Percentiles rank a stretch among this genome's conserved stretches.
Conservation (phyloP, 2,888 invertebrate genomes). For the Drosophila melanocephala region DNA sequence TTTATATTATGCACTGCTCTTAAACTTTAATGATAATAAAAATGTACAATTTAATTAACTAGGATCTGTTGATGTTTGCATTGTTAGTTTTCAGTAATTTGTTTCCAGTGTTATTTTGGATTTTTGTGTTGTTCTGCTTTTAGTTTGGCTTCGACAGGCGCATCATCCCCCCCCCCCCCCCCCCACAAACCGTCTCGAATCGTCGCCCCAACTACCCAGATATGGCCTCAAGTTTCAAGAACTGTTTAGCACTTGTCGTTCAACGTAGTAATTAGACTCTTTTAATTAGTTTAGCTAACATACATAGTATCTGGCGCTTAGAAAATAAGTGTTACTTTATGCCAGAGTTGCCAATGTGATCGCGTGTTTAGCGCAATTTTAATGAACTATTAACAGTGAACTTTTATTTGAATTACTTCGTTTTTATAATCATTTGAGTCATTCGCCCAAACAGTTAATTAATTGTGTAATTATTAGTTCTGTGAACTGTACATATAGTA, state of each 20-base stretch:
- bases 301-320: slow-evolving; percentile 33
- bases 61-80: slow-evolving; percentile 66
- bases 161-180: neutral
- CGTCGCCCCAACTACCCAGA: neutral
- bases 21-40: slow-evolving; percentile 75
- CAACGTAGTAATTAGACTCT: slow-evolving; percentile 41
- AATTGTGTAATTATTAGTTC: slow-evolving; percentile 35
- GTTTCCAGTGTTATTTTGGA: slow-evolving; percentile 23
- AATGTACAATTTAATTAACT: slow-evolving; percentile 81
- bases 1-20: slow-evolving; percentile 68
- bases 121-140: slow-evolving; percentile 25
- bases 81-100: slow-evolving; percentile 35
- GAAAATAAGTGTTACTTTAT: slow-evolving; percentile 60
- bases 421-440: slow-evolving; percentile 29
- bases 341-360: slow-evolving; percentile 44
- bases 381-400: slow-evolving; percentile 76
- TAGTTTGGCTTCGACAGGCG: slow-evolving; percentile 36
- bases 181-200: neutral
- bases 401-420: slow-evolving; percentile 41
- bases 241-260: slow-evolving; percentile 22
- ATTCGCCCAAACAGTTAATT: slow-evolving; percentile 50
- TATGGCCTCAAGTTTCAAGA: slow-evolving; percentile 42
- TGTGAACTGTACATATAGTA: slow-evolving; percentile 50
- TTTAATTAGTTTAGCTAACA: slow-evolving; percentile 45
- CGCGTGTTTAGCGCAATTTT: slow-evolving; percentile 46